Evolutionary conservation across 2,797 vertebrate species (phyloP).

Genomic region (Saxicola maurus): DNA sequence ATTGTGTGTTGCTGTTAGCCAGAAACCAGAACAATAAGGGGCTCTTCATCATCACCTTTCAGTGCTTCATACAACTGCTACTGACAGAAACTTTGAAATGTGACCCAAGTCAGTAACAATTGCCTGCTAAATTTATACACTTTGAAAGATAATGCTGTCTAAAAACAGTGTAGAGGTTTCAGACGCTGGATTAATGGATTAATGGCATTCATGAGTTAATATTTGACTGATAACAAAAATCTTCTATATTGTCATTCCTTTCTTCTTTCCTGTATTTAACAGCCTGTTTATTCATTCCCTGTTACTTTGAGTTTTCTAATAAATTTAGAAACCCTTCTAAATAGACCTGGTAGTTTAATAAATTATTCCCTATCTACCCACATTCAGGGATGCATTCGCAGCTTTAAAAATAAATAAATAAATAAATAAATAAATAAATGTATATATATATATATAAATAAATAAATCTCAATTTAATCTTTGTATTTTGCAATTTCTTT

Average conservation of each 20-base stretch:
- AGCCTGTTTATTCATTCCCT: neutral
- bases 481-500: neutral
- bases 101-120: neutral
- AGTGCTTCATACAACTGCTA: neutral
- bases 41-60: neutral
- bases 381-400: neutral
- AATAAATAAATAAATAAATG: too few species aligned
- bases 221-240: neutral
- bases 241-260: neutral
- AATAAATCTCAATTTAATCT: neutral
- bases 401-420: neutral
- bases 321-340: neutral
- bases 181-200: neutral
- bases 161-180: neutral
- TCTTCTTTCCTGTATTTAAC: neutral
- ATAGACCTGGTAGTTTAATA: neutral
- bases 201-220: neutral
- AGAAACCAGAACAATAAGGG: neutral
- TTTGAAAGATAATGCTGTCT: neutral
- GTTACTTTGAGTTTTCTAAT: neutral
- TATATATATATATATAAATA: too few species aligned
- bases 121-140: neutral
- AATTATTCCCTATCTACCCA: neutral
- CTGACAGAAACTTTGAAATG: neutral
- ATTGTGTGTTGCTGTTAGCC: rapidly evolving